Conservation (phyloP, 2,797 vertebrate genomes). For the Brachyrhaphis roseni region DNA sequence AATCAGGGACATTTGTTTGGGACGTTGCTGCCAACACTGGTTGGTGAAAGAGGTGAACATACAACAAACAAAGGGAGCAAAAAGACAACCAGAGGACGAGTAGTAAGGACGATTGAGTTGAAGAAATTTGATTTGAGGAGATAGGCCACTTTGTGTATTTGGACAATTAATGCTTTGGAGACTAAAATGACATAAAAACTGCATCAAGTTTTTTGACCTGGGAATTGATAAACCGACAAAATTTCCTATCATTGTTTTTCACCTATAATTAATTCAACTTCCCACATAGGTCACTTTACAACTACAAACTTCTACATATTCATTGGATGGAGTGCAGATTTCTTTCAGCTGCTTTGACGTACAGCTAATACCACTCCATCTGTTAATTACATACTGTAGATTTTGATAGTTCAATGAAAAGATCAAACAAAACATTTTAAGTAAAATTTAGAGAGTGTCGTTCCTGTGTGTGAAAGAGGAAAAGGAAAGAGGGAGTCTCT, state of each 20-base stretch:
- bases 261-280: too few species aligned
- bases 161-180: neutral
- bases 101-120: neutral
- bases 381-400: neutral
- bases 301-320: neutral
- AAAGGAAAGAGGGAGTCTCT: slow-evolving; percentile 37
- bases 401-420: neutral
- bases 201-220: neutral
- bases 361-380: neutral
- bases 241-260: too few species aligned
- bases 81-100: too few species aligned
- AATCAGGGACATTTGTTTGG: neutral
- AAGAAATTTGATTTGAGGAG: neutral
- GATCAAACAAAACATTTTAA: neutral
- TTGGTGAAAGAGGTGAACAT: neutral
- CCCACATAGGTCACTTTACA: neutral
- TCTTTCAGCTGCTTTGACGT: too few species aligned
- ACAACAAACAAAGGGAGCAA: neutral
- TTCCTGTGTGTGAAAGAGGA: slow-evolving; percentile 4
- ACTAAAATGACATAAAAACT: neutral
- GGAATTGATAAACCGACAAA: too few species aligned
- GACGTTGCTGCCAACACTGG: neutral
- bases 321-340: neutral
- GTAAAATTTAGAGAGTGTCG: slow-evolving; percentile 17
- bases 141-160: neutral